Evolutionary conservation across 2,888 invertebrate species (phyloP).

Genomic region (Cheiracanthium punctorium): DNA sequence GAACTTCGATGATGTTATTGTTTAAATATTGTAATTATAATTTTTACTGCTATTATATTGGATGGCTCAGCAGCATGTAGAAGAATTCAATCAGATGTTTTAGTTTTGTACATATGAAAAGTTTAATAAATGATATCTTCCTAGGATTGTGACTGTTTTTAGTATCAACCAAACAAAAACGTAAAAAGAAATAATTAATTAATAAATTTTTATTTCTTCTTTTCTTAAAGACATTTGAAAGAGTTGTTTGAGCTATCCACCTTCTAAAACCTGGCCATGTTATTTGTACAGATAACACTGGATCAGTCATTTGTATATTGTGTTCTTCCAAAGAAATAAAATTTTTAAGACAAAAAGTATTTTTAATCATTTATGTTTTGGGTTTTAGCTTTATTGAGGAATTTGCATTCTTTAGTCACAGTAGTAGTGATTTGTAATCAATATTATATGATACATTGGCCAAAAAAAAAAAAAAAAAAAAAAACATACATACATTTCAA

Average conservation of each 20-base stretch:
- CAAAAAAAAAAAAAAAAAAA: too few species aligned
- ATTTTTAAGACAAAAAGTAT: constrained; percentile 53
- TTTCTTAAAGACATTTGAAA: too few species aligned
- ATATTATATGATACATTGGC: too few species aligned
- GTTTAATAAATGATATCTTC: constrained; percentile 33
- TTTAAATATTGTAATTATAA: constrained; percentile 67
- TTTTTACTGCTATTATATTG: constrained; percentile 58
- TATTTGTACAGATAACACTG: constrained; percentile 60
- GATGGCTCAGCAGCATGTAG: constrained; percentile 67
- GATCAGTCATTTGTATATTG: constrained; percentile 68
- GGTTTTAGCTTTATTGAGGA: too few species aligned
- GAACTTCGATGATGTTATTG: constrained; percentile 64
- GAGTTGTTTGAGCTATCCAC: constrained; percentile 67
- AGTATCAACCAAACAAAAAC: constrained; percentile 36
- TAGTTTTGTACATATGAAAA: constrained; percentile 63
- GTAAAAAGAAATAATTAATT: too few species aligned
- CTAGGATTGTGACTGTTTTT: constrained; percentile 64
- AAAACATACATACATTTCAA: too few species aligned
- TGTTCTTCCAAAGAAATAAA: constrained; percentile 69
- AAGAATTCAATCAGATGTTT: constrained; percentile 60
- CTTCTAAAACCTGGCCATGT: constrained; percentile 68
- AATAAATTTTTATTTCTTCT: constrained; percentile 62
- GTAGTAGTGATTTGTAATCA: too few species aligned
- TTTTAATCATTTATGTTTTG: background rate
- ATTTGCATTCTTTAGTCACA: too few species aligned